Base-by-base conservation (phyloP, 2,113 vertebrate genomes). In the Antigone vipio region DNA sequence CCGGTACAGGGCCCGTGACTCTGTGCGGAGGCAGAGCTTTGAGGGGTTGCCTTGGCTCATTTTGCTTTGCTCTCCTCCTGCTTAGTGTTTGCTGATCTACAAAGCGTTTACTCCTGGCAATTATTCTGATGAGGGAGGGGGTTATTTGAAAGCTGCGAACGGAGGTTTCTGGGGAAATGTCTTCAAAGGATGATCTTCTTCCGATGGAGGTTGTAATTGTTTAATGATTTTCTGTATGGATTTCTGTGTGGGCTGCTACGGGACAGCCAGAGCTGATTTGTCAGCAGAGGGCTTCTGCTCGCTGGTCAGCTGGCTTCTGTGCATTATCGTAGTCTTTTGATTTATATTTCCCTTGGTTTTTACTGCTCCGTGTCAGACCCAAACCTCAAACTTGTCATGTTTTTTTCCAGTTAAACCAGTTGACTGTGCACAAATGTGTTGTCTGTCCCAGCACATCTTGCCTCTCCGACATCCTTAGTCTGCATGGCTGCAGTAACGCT, bases 191-290 rank as follows among this genome's bases (percentile, higher is more conserved):
- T 84, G 83, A 95, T 80, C 75, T 77, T 63, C 89, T 88, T 92
- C 80, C 32, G 3, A 47, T 58, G 81, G 86, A 91, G 68, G 73
- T 59, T 95, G 86, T 95, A 95, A 95, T 93, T 92, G 93, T 93
- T 95, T 93, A 93, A 96, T 90, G 95, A 92, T 96, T 96, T 96
- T 93, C 76, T 80, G 4, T 81, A 95, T 84, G 68, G 94, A 86
- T 95, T 91, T 91, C 83, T 0, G 1, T 32, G 59, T 80, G 91
- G 86, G 88, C 59, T 71, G 90, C 74, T 66, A 35, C 10, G 12
- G 94, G 86, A 90, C 45, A 45, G 91, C 53, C 63, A 62, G 85
- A 58, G 81, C 81, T 79, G 66, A 59, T 68, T 89, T 6, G 18
- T 89, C 91, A 93, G 88, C 85, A 89, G 71, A 76, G 50, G 76